Base-by-base conservation (phyloP, 2,888 invertebrate species). In the Camptogramma bilineatum region DNA sequence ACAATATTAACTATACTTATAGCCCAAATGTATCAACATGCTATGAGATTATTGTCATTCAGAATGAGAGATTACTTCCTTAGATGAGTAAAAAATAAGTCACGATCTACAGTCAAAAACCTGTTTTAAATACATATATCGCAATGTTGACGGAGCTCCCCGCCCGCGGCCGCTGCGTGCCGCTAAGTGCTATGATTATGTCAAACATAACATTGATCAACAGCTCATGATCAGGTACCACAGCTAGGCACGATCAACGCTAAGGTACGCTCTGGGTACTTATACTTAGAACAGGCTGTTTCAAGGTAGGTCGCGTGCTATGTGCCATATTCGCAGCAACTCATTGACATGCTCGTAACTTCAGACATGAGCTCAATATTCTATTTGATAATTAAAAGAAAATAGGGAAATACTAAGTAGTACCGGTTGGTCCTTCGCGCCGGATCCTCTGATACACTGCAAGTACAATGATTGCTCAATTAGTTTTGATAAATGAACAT, bases 201-300 rank as follows among this genome's bases (percentile, higher is more conserved):
- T 52, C 58, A 58, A 55, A 62, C 59, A 61, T 51, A 55, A 62
- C 59, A 61, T 51, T 34, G 64, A 57, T 34, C 51, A 55, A 55
- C 61, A 24, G 28, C 61, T 52, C 47, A 21, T 42, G 16, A 42
- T n/a, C 18, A 51, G 28, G 44, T 52, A n/a, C n/a, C n/a, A n/a
- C n/a, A 31, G 42, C 44, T 34, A 31, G 9, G 31, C 9, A 31
- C 28, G 28, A 28, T 28, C n/a, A 9, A 4, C 4, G 7, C 17
- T 16, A 9, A 19, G 21, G 34, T 39, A 39, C 34, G 16, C 24
- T 7, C 10, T 52, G 21, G 13, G 19, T 42, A 39, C 42, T 42
- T n/a, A n/a, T n/a, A n/a, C 39, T 42, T 13, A 59, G 28, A 28
- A 59, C 52, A 53, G 47, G 39, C 47, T 13, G 55, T 57, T 52